Evolutionary conservation across 2,797 vertebrate species (phyloP).

Genomic region (Chanos chanos): DNA sequence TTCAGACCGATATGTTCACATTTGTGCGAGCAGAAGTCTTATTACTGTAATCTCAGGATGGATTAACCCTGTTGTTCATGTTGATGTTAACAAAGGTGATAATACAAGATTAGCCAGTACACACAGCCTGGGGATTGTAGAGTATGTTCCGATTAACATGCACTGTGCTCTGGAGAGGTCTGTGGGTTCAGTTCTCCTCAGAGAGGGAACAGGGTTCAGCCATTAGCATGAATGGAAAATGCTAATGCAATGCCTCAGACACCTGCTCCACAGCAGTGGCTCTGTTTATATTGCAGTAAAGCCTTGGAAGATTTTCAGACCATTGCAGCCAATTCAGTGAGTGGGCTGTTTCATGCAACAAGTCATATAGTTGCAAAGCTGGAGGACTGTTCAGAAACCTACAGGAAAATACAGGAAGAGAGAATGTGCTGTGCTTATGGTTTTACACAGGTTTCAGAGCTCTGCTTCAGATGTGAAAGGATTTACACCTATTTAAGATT

Average conservation of each 20-base stretch:
- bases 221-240: conserved; percentile 72
- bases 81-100: conserved; percentile 81
- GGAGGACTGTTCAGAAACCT: too few species aligned
- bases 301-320: conserved; percentile 22
- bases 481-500: too few species aligned
- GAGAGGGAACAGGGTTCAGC: conserved; percentile 64
- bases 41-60: conserved; percentile 73
- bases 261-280: conserved; percentile 58
- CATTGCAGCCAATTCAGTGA: conserved; percentile 10
- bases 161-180: conserved; percentile 64
- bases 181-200: conserved; percentile 58
- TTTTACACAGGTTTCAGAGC: too few species aligned
- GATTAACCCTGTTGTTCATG: conserved; percentile 79
- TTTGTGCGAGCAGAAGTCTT: conserved; percentile 64
- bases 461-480: too few species aligned
- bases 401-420: too few species aligned
- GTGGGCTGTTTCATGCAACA: too few species aligned
- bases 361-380: too few species aligned
- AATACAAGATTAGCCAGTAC: conserved; percentile 76
- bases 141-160: conserved; percentile 67
- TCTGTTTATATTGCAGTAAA: conserved; percentile 56
- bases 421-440: too few species aligned
- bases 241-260: conserved; percentile 69
- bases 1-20: conserved; percentile 47
- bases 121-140: conserved; percentile 60